Conservation (phyloP, 37 sponge, comb jelly and placozoan species). For the Lycopodina hypogea region DNA sequence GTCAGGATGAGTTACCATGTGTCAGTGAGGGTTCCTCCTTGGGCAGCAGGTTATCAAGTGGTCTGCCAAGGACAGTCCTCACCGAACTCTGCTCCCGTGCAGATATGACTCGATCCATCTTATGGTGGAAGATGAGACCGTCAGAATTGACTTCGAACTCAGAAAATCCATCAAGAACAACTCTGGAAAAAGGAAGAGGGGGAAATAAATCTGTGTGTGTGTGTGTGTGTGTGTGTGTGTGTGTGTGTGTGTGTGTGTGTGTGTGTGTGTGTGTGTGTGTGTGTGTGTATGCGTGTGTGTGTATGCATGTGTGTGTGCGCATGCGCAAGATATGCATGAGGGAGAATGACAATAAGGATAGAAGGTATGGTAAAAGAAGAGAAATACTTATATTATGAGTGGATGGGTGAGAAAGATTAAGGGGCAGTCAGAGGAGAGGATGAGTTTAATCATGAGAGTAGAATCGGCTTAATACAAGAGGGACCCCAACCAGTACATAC, state of each 20-base stretch:
- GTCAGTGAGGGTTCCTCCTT: conserved; percentile 6
- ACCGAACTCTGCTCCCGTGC: background rate
- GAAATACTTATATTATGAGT: too few relatives aligned
- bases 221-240: too few relatives aligned
- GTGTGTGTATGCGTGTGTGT: background rate
- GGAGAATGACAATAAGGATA: too few relatives aligned
- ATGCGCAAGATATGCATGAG: too few relatives aligned
- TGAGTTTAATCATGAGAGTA: too few relatives aligned
- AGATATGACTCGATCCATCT: conserved; percentile 44
- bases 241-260: too few relatives aligned
- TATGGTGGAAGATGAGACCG: conserved; percentile 50
- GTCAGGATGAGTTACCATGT: background rate
- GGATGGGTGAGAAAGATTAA: background rate
- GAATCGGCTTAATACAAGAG: too few relatives aligned
- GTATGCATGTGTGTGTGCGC: too few relatives aligned
- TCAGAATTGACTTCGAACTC: conserved; percentile 56
- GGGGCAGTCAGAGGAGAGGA: background rate
- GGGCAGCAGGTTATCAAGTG: background rate
- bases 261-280: too few relatives aligned
- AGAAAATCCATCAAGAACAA: conserved; percentile 61
- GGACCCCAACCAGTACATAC: too few relatives aligned
- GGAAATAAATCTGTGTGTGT: too few relatives aligned
- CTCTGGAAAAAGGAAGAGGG: conserved; percentile 18
- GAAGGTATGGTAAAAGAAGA: too few relatives aligned
- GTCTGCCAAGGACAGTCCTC: background rate